Evolutionary conservation across 2,113 vertebrate species (phyloP), one percentile per base, ranked within the genome.

Genomic region (Physeter macrocephalus): DNA sequence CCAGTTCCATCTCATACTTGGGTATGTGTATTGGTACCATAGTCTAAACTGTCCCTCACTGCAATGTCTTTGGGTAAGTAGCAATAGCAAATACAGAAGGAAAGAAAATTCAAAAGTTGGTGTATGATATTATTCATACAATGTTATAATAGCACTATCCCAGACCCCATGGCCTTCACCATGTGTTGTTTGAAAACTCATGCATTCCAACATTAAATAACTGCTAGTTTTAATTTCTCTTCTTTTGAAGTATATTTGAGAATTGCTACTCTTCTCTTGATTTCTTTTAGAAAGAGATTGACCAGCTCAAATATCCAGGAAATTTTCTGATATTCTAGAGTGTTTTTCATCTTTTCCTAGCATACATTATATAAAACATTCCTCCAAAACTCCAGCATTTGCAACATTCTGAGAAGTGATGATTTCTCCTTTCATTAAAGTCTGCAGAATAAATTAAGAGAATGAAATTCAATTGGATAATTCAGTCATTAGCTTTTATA

Each of bases 401-500:
- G 31, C 61, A 93, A 18, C 14, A 89, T 96, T 96, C 92, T 97
- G 52, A 94, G 78, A 96, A 78, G 36, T 77, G 66, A 92, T 62
- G 27, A 69, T 67, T 97, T 96, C 31, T 97, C 46, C 93, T 90
- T 92, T 87, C 36, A 61, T 92, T 81, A 57, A 84, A 71, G 91
- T 95, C 90, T 94, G 11, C 27, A 85, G 31, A 88, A 93, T 72
- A 93, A 87, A 83, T 57, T 74, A 81, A 94, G 41, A 59, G 80
- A 93, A 83, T 95, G 86, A 77, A 91, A 67, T 87, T 94, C 90
- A 93, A 34, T 8, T 86, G 86, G 89, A 43, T 90, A 87, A 71
- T 95, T 93, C 62, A 94, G 43, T 96, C 87, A 95, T 72, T 94
- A 92, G 64, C 59, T 96, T 97, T 96, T 64, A 29, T 96, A 90